phyloP scores from a whole-genome alignment of 2,888 invertebrate genomes.

The Heteromurus nitidus region DNA sequence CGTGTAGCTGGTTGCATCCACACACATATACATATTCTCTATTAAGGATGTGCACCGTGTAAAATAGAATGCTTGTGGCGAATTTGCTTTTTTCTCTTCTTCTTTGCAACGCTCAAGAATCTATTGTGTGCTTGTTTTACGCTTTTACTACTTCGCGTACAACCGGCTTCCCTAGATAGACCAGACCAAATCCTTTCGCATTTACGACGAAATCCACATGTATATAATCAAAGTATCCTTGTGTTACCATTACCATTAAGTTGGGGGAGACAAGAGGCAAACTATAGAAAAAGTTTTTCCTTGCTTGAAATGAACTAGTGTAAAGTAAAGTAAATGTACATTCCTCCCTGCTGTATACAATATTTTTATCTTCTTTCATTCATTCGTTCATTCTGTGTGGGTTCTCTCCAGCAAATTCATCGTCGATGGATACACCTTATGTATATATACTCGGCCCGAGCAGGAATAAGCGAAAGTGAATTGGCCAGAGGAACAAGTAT shows the following conservation, averaged over 20 bases:
- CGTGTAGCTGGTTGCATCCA: not conserved
- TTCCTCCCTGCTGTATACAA: not conserved
- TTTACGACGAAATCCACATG: not conserved
- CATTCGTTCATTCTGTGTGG: not conserved
- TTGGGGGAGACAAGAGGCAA: not conserved
- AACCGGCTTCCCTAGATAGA: not conserved
- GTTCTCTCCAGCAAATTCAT: not conserved
- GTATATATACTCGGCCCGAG: not conserved
- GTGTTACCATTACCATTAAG: constrained; percentile 6
- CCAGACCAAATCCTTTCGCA: not conserved
- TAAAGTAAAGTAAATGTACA: not conserved
- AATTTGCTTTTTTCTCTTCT: no score
- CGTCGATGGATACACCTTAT: not conserved
- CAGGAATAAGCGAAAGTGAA: not conserved
- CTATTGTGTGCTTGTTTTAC: not conserved
- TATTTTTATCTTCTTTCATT: not conserved
- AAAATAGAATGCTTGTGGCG: not conserved
- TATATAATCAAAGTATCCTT: constrained; percentile 2
- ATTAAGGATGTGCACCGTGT: not conserved
- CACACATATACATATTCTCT: not conserved
- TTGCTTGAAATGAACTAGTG: not conserved
- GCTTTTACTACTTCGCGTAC: not conserved
- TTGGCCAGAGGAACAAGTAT: not conserved
- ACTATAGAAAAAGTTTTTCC: not conserved
- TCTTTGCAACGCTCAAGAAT: not conserved